Conservation (phyloP, 2,797 vertebrate species). For the Botia almorhae region DNA sequence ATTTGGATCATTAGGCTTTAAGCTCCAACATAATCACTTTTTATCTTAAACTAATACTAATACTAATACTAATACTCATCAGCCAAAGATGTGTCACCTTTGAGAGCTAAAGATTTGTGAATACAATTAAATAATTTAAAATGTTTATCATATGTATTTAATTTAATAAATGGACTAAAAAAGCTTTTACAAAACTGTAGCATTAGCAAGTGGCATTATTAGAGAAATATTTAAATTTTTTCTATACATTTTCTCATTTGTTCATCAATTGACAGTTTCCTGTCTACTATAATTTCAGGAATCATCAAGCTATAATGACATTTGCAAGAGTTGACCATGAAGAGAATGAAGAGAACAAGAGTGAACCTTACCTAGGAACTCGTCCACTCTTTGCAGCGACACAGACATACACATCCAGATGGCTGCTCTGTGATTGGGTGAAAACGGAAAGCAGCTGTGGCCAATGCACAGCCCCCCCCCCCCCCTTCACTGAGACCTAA, state of each 20-base stretch:
- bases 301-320: not conserved
- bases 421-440: constrained; percentile 82
- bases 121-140: too few relatives aligned
- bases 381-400: constrained; percentile 66
- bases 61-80: too few relatives aligned
- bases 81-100: not conserved
- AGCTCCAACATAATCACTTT: not conserved
- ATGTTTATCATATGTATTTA: too few relatives aligned
- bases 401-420: constrained; percentile 78
- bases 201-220: not conserved
- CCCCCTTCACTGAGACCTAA: constrained; percentile 86
- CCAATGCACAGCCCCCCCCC: constrained; percentile 74
- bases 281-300: not conserved
- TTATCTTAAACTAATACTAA: not conserved
- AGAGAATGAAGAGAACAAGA: constrained; percentile 52
- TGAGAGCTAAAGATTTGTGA: too few relatives aligned
- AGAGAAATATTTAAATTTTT: too few relatives aligned
- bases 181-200: not conserved
- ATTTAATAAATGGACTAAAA: not conserved
- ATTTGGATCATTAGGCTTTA: not conserved
- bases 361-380: constrained; percentile 73
- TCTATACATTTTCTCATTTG: not conserved
- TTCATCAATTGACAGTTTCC: not conserved
- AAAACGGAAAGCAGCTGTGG: constrained; percentile 93
- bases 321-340: too few relatives aligned